Base-by-base conservation (phyloP, 2,113 vertebrate genomes). In the Pteronura brasiliensis region DNA sequence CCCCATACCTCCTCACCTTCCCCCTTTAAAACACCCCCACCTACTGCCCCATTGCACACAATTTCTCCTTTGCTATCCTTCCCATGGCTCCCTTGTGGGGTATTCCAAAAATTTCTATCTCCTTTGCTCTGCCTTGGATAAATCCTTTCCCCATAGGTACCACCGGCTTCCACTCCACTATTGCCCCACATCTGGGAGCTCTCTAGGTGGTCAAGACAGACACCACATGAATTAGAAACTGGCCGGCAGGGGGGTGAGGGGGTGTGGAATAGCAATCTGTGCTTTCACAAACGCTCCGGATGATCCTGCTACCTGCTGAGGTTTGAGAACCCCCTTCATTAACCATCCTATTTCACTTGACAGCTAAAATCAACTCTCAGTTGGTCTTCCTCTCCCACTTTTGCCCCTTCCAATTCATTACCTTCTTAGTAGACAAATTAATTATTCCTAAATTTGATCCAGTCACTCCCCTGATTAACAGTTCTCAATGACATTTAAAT, bases 361-460 rank as follows among this genome's bases (percentile, higher is more conserved):
- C 1, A 36, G 47, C 8, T 39, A 20, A 21, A 71, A 14, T 3
- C 17, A 0, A 10, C 3, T 93, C 14, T 47, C 80, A 13, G 9
- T 39, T 31, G 27, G 57, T 61, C 67, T 69, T 92, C 42, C n/a
- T 61, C 9, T 84, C 17, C 34, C 12, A 55, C 0, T 52, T 31
- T 63, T 80, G 11, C 10, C 44, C 6, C 81, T 31, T 69, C 18
- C 20, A 81, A 88, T 47, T 93, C 42, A 84, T 76, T n/a, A 76
- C n/a, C 57, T 93, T 47, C 49, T 17, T 6, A 85, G 49, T 6
- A 83, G 12, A 44, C 4, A 83, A 47, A 63, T 17, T 18, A 29
- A 88, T 61, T 89, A 77, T 59, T 59, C 11, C 14, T 77, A 69
- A 89, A 86, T 81, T 55, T 81, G 71, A 89, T 85, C 25, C 13